phyloP scores from a whole-genome alignment of 1,140 invertebrate genomes.

The Ceratina calcarata region DNA sequence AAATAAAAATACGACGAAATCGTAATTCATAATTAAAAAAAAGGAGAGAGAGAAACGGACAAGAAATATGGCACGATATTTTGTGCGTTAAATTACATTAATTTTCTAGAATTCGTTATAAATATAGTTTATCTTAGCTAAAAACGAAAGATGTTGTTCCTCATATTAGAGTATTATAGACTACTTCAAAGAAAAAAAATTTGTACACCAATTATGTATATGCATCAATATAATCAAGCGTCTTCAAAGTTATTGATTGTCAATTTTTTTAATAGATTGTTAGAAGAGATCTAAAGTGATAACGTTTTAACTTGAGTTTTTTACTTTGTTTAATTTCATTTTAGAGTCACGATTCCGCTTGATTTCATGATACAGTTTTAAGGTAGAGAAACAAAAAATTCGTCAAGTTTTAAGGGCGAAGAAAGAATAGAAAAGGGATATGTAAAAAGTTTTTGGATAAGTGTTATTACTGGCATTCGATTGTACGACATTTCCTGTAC shows the following conservation, averaged over 20 bases:
- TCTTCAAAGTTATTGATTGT: constrained; percentile 21
- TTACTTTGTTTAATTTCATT: background rate
- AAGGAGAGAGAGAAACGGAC: background rate
- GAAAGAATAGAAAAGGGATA: constrained; percentile 17
- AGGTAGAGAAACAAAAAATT: constrained; percentile 5
- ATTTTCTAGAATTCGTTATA: constrained; percentile 1
- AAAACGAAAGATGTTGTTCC: background rate
- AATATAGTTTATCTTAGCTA: background rate
- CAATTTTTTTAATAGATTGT: background rate
- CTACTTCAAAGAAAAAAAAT: background rate
- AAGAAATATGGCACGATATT: constrained; percentile 30
- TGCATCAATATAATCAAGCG: constrained; percentile 30
- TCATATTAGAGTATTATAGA: background rate
- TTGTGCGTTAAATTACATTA: constrained; percentile 53
- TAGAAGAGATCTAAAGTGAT: no score
- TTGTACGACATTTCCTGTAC: constrained; percentile 65
- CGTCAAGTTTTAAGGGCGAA: background rate
- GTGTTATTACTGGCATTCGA: constrained; percentile 55
- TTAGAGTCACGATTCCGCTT: background rate
- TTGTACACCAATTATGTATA: background rate
- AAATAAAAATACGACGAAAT: background rate
- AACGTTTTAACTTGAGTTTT: no score
- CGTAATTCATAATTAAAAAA: background rate
- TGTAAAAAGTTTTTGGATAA: constrained; percentile 18
- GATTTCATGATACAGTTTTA: constrained; percentile 15